A percentile compares a stretch with the other conserved stretches of the same genome.
Evolutionary conservation across 2,888 invertebrate genomes (phyloP).

Genomic region (Abrostola tripartita): DNA sequence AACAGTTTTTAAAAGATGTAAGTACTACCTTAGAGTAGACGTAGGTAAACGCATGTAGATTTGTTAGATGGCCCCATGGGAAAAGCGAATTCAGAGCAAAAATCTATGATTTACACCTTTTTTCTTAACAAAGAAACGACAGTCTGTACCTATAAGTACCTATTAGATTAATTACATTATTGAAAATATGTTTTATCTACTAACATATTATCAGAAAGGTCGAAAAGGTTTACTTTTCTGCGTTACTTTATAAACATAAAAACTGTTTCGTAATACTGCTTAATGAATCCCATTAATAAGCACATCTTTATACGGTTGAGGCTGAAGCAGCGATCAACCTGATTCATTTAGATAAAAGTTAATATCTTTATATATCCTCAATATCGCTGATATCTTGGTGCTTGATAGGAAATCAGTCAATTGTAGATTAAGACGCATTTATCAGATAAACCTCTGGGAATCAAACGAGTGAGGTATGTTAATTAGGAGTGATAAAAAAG

Average conservation of each 20-base stretch:
- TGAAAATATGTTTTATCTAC: too few species aligned
- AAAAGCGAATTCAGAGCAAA: too few species aligned
- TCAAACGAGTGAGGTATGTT: background rate
- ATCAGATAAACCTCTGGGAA: background rate
- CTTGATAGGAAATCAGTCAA: constrained; percentile 11
- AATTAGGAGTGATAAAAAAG: constrained; percentile 4
- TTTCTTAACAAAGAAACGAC: too few species aligned
- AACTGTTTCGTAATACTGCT: background rate
- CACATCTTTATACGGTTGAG: constrained; percentile 11
- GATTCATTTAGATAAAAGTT: constrained; percentile 25
- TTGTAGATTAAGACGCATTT: constrained; percentile 9
- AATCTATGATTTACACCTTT: too few species aligned
- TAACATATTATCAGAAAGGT: too few species aligned
- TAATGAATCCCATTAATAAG: background rate
- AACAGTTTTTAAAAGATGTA: too few species aligned
- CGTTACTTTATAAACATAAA: background rate
- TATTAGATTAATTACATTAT: too few species aligned
- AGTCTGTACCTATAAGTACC: too few species aligned
- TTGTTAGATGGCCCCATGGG: too few species aligned
- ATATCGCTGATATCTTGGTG: background rate
- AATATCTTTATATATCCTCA: background rate
- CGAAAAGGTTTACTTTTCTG: background rate
- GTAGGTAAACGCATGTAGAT: too few species aligned
- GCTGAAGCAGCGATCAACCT: constrained; percentile 7
- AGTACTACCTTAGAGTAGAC: too few species aligned